Evolutionary conservation across 2,797 vertebrate species (phyloP), one percentile per base, ranked within the genome.

Genomic region (Hylomyscus alleni): DNA sequence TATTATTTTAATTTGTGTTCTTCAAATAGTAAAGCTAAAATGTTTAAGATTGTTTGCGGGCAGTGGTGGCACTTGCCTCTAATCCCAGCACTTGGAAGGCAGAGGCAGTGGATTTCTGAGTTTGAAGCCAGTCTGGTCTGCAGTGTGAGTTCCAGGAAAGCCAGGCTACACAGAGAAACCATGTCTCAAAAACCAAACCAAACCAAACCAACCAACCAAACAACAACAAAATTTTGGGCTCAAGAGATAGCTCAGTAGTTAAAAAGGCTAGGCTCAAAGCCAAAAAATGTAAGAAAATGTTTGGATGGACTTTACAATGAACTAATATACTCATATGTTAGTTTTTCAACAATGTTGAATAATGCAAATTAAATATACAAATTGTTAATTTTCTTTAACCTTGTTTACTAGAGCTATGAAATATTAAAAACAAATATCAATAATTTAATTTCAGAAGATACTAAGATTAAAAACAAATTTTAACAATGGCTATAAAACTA

Each of bases 21-120:
- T 22, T 92, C 34, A 92, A 93, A 82, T 86, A 94, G 78, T 47
- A 94, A 56, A 65, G 24, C 1, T 80, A 22, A 89, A 92, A 82
- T 89, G 0, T 54, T 84, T 54, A 31, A 65, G 31, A 44, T 44
- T 44, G 44, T 44, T 44, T 44, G 44, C 44, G 3, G 44, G 44
- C 44, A 44, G 3, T 44, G 44, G 44, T 44, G 44, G 44, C 44
- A 44, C 44, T 6, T 44, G 44, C 44, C 44, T 44, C 6, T 44
- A 44, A 44, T 44, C 44, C 44, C 44, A 44, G 44, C 44, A 44
- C 44, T 44, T 44, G 44, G 6, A 6, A 44, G 44, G 44, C 44
- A 44, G 44, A 44, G 44, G 44, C 44, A 44, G 44, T 44, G 44
- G 44, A 44, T 44, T 6, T 44, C 44, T 44, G 44, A 44, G 44